Conservation (phyloP, 2,888 invertebrate species). For the Drosophila neutralis region DNA sequence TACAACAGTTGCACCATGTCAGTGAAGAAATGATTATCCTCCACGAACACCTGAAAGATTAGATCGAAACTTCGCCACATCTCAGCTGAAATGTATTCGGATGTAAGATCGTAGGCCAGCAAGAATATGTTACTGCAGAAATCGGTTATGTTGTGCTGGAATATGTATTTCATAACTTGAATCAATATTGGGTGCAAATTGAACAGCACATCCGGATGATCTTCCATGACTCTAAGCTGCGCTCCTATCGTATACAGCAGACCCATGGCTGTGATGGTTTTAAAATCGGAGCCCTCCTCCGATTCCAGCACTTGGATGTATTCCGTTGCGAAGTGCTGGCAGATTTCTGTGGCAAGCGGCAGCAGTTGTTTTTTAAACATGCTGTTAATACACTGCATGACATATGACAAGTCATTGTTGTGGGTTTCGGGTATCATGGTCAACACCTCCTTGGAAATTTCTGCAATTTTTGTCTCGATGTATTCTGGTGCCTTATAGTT, state of each 20-base stretch:
- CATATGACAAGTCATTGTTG: constrained; percentile 98
- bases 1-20: too few relatives aligned
- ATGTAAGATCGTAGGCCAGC: constrained; percentile 93
- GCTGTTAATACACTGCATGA: constrained; percentile 97
- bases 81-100: constrained; percentile 93
- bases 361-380: constrained; percentile 94
- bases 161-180: constrained; percentile 93
- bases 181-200: constrained; percentile 96
- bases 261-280: constrained; percentile 98
- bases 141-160: constrained; percentile 94
- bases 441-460: constrained; percentile 93
- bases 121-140: constrained; percentile 99
- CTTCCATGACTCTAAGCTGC: constrained; percentile 96
- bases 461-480: constrained; percentile 91
- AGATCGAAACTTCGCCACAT: constrained; percentile 98
- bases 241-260: constrained; percentile 98
- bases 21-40: too few relatives aligned
- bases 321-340: constrained; percentile 94
- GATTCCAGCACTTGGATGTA: constrained; percentile 91
- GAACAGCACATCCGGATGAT: constrained; percentile 91
- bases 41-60: too few relatives aligned
- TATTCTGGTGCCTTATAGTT: constrained; percentile 91
- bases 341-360: constrained; percentile 97
- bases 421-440: constrained; percentile 97
- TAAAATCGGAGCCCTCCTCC: constrained; percentile 96